Evolutionary conservation across 2,888 invertebrate species (phyloP), one percentile per base, ranked within the genome.

Genomic region (Thera obeliscata): DNA sequence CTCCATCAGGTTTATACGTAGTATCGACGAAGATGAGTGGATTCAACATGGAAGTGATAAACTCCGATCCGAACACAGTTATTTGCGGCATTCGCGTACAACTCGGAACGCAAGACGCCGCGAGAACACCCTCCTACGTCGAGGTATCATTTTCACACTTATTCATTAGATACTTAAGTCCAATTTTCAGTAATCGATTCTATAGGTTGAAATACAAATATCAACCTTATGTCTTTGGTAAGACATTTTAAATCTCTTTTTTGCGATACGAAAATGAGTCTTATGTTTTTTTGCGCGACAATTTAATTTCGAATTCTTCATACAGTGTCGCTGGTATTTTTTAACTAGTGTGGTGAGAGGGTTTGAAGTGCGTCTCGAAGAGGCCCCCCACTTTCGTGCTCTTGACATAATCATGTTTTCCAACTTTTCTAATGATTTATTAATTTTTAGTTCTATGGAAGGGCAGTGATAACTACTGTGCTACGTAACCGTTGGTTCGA

Each of bases 401-500:
- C 22, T 22, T 22, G 22, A 22, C 22, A 22, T 22, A 22, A 22
- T 22, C 22, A 22, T 22, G 22, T 22, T 22, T 22, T 22, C 22
- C 22, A 22, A 22, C 22, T 22, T 57, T 54, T 63, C n/a, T 22
- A 56, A 50, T 62, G 11, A 58, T 66, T 66, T 46, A 71, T 74
- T 61, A 9, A 56, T 66, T 66, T 49, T 72, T 74, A 95, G 95
- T 89, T 97, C 2, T 96, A 96, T 82, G 97, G 97, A 3, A 94
- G 98, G 76, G 95, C 95, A 4, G 94, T 97, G n/a, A 95, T 95
- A 9, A 96, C 97, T 0, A 93, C 95, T 5, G 94, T 97, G 2
- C 95, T 95, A 0, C 95, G 97, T 43, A 96, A 96, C 76, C 95
- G 99, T 11, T 99, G 99, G 99, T 98, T 97, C 83, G 99, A 99